These are phyloP conservation scores for Montipora sp. DNA, from an alignment of 64 coral and sea anemone species.

Conservation along the genomic window DNA sequence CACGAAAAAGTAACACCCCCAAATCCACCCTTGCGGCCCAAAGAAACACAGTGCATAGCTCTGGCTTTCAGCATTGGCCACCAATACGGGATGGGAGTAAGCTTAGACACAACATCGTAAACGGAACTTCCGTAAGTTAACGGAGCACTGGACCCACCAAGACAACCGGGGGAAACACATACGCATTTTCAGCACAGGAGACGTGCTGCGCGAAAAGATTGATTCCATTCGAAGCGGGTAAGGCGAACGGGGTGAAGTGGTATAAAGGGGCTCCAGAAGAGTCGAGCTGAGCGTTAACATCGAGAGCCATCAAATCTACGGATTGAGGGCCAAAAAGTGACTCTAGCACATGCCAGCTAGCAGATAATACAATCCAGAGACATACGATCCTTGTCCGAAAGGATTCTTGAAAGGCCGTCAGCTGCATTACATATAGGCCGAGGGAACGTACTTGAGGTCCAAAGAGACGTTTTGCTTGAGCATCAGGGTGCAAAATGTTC, in stretches of 20 bases:
- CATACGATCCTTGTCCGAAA: too few relatives aligned
- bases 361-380: too few relatives aligned
- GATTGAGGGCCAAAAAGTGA: too few relatives aligned
- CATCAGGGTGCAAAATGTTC: too few relatives aligned
- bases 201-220: constrained; percentile 16
- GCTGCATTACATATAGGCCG: too few relatives aligned
- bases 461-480: too few relatives aligned
- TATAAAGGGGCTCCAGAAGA: background rate
- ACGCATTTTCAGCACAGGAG: background rate
- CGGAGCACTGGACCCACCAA: constrained; percentile 19
- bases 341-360: too few relatives aligned
- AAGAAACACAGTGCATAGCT: background rate
- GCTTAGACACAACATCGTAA: background rate
- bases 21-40: background rate
- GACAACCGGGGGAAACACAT: constrained; percentile 10
- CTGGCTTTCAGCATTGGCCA: background rate
- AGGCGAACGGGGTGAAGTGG: constrained; percentile 1
- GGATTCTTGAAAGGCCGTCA: too few relatives aligned
- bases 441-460: too few relatives aligned
- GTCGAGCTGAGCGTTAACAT: too few relatives aligned
- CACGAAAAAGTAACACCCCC: background rate
- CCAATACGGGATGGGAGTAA: background rate
- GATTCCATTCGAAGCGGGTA: background rate
- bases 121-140: background rate
- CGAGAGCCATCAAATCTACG: too few relatives aligned